phyloP scores from a whole-genome alignment of 2,797 vertebrate species.

The Meda fulgida region DNA sequence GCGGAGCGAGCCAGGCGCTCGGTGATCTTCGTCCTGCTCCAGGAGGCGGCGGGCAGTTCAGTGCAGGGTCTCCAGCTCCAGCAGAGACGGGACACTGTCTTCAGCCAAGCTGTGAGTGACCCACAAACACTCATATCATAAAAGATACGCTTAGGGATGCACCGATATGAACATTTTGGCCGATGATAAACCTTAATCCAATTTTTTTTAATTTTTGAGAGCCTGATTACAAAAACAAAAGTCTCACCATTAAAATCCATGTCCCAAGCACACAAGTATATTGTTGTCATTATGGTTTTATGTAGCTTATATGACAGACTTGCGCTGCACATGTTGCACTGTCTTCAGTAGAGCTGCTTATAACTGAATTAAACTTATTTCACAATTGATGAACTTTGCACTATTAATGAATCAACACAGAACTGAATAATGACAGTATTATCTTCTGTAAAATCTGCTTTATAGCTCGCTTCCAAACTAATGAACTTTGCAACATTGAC shows the following conservation, averaged over 20 bases:
- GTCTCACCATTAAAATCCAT: too few relatives aligned
- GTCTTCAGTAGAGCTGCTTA: too few relatives aligned
- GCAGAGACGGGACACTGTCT: conserved; percentile 92
- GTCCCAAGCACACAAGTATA: too few relatives aligned
- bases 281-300: too few relatives aligned
- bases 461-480: background rate
- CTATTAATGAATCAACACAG: background rate
- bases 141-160: too few relatives aligned
- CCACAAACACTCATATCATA: background rate
- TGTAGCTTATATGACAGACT: too few relatives aligned
- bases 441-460: background rate
- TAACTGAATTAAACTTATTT: background rate
- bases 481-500: background rate
- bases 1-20: conserved; percentile 89
- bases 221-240: too few relatives aligned
- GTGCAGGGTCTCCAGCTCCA: conserved; percentile 92
- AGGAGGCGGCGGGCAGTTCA: conserved; percentile 92
- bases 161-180: too few relatives aligned
- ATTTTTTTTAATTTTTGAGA: too few relatives aligned
- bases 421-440: background rate
- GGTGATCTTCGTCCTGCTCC: conserved; percentile 94
- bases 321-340: too few relatives aligned
- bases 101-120: conserved; percentile 93
- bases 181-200: too few relatives aligned
- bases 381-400: background rate